phyloP scores from a whole-genome alignment of 37 sponge, comb jelly and placozoan species.

The Petrosia ficiformis region DNA sequence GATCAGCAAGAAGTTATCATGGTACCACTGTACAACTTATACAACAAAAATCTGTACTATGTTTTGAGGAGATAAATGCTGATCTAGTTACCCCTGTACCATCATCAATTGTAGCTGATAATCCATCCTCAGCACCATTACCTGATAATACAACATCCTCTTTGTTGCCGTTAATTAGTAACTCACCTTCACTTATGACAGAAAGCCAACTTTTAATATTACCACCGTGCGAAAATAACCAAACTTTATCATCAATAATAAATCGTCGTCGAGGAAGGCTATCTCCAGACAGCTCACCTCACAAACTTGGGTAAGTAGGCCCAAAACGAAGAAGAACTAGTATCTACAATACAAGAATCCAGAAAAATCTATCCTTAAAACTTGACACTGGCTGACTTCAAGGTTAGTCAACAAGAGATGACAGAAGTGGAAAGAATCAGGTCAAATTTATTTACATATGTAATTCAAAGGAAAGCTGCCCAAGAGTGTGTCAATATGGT shows the following conservation, averaged over 20 bases:
- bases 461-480: background rate
- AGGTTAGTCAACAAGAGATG: background rate
- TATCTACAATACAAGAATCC: background rate
- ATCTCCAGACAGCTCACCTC: constrained; percentile 9
- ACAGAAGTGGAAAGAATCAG: background rate
- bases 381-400: background rate
- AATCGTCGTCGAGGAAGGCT: background rate
- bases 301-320: constrained; percentile 7
- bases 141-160: no score
- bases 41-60: constrained; percentile 12
- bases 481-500: background rate
- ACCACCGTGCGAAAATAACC: no score
- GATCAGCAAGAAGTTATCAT: constrained; percentile 46
- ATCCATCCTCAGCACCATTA: no score
- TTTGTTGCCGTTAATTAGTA: no score
- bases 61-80: background rate
- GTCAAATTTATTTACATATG: constrained; percentile 5
- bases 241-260: background rate
- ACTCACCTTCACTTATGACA: no score
- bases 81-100: no score
- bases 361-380: background rate
- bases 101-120: no score
- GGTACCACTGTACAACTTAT: constrained; percentile 34
- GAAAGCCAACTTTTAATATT: no score
- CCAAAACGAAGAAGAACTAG: constrained; percentile 12